phyloP scores from a whole-genome alignment of 2,888 invertebrate genomes.

The Drosophila ezoana region DNA sequence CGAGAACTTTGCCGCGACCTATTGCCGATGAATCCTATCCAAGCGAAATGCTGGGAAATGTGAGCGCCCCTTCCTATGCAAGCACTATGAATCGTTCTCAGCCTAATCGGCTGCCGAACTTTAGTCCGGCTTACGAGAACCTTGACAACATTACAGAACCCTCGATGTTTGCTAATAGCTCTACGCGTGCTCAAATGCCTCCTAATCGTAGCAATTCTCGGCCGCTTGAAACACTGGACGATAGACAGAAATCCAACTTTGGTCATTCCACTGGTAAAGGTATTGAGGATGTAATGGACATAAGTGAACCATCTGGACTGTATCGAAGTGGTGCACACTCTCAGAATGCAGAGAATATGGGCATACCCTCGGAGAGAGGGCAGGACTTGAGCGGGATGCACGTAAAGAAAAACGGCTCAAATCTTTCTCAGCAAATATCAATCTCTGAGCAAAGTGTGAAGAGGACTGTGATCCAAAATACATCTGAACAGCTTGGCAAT shows the following conservation, averaged over 20 bases:
- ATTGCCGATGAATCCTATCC: constrained; percentile 24
- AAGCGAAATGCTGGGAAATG: constrained; percentile 15
- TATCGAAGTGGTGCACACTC: neutral
- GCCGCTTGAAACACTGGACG: neutral
- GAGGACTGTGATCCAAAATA: neutral
- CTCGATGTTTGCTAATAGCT: constrained; percentile 5
- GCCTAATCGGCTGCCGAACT: neutral
- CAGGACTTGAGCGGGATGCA: neutral
- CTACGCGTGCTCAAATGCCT: neutral
- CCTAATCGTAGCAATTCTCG: neutral
- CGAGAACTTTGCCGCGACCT: neutral
- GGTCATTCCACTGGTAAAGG: neutral
- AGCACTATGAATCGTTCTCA: neutral
- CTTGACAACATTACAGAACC: constrained; percentile 19
- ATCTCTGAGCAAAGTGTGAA: neutral
- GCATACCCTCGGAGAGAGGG: neutral
- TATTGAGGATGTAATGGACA: neutral
- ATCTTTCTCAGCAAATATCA: neutral
- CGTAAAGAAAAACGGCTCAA: no score
- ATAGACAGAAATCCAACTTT: neutral
- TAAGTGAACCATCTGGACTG: constrained; percentile 5
- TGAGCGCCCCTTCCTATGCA: constrained; percentile 29
- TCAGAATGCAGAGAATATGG: neutral
- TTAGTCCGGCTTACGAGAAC: constrained; percentile 1
- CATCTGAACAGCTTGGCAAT: neutral